Evolutionary conservation across 2,113 vertebrate genomes (phyloP), one percentile per base, ranked within the genome.

Genomic region (Bothrops jararaca): DNA sequence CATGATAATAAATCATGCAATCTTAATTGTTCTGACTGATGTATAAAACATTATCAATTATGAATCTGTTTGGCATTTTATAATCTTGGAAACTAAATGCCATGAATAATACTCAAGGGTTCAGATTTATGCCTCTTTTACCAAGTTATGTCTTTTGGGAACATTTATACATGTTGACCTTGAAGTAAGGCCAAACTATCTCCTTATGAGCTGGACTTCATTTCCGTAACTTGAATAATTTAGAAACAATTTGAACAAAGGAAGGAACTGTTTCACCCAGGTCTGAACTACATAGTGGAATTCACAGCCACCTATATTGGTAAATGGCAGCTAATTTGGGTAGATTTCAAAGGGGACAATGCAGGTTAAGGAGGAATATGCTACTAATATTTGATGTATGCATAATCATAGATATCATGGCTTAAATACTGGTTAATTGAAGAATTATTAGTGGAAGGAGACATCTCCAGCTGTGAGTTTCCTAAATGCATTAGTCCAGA

Each of bases 11-110:
- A 93, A 94, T 56, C 85, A 94, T 60, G 34, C 4, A 93, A 26
- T 74, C 12, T 52, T 89, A 64, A 18, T 50, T 85, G 90, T 91
- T 74, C 39, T 20, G 22, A 26, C 60, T 94, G 94, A 87, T 91
- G 42, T 22, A 94, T 52, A 85, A 7, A 85, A 85, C 53, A 24
- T 88, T 22, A 52, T 22, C 29, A 39, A 53, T 29, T 57, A 58
- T 26, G 12, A 56, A 13, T 39, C 87, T 64, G 34, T 88, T 50
- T 60, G n/a, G 20, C 42, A 64, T 52, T 4, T n/a, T 29, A 69
- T 69, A 69, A 24, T 69, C 39, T 69, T 52, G 22, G 48, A 8
- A 15, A 74, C 69, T 50, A 42, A 12, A 42, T 42, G 11, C 52
- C 39, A 88, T 23, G 56, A 64, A 11, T 42, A 57, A 92, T 64